Percentiles rank a stretch among this genome's conserved stretches.
These are phyloP conservation scores for Leptopilina clavipes DNA, from an alignment of 1,140 invertebrate species.

Conservation along the genomic window DNA sequence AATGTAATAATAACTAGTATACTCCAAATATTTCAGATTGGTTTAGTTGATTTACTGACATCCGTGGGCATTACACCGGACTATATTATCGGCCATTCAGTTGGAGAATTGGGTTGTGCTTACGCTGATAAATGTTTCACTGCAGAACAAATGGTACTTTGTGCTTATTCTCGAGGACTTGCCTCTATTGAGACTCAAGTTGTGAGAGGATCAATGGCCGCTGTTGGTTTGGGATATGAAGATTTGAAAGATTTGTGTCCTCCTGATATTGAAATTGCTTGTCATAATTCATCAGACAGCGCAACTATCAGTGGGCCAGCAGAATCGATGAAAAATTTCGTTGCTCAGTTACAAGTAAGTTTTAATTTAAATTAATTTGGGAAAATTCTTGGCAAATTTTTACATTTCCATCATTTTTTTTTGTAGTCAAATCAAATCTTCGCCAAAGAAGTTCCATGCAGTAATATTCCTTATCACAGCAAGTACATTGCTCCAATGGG, in stretches of 20 bases:
- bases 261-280: conserved; percentile 80
- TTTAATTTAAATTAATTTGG: background rate
- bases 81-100: conserved; percentile 87
- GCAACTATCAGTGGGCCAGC: conserved; percentile 83
- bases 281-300: conserved; percentile 82
- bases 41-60: conserved; percentile 83
- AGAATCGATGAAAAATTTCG: conserved; percentile 71
- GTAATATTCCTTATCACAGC: conserved; percentile 85
- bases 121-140: conserved; percentile 90
- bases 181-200: conserved; percentile 88
- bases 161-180: conserved; percentile 89
- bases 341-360: conserved; percentile 71
- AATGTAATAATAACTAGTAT: too few relatives aligned
- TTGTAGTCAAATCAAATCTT: conserved; percentile 85
- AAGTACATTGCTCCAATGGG: conserved; percentile 79
- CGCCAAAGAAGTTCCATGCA: conserved; percentile 81
- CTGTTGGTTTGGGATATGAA: conserved; percentile 81
- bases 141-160: conserved; percentile 85
- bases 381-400: too few relatives aligned
- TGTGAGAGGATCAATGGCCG: conserved; percentile 89
- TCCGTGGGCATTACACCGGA: conserved; percentile 81
- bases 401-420: conserved; percentile 60
- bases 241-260: conserved; percentile 75
- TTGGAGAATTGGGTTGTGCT: conserved; percentile 86
- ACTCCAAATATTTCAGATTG: conserved; percentile 75